Evolutionary conservation across 2,888 invertebrate genomes (phyloP).

Genomic region (Drosophila atripex): DNA sequence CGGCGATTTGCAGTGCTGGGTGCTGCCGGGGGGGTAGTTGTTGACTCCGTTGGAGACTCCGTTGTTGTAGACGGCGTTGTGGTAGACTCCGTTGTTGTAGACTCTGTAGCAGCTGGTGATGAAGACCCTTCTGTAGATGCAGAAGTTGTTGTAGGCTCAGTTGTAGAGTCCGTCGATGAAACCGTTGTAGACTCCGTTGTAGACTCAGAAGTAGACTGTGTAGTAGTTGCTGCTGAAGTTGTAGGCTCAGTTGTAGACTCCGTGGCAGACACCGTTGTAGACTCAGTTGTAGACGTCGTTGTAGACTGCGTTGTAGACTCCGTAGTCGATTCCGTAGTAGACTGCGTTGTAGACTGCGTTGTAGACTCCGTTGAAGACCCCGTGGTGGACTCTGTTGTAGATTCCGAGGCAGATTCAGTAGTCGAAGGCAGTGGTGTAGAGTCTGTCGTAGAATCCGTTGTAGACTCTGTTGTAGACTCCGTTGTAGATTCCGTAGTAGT

Average conservation of each 20-base stretch:
- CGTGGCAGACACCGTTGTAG: neutral
- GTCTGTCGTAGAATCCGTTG: neutral
- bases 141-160: too few species aligned
- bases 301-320: neutral
- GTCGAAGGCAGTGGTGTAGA: neutral
- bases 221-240: neutral
- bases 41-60: too few species aligned
- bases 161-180: too few species aligned
- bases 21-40: neutral
- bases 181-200: neutral
- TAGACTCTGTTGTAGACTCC: neutral
- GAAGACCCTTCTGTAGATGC: too few species aligned
- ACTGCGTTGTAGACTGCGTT: neutral
- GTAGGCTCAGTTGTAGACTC: conserved; percentile 1
- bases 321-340: neutral
- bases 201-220: conserved; percentile 6
- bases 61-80: too few species aligned
- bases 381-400: conserved; percentile 15
- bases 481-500: neutral
- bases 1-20: conserved; percentile 1
- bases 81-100: too few species aligned
- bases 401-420: neutral
- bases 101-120: too few species aligned
- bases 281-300: neutral
- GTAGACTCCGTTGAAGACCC: neutral